These are phyloP conservation scores for Eurystomus glaucurus DNA, from an alignment of 2,797 vertebrate genomes.

Conservation along the genomic window DNA sequence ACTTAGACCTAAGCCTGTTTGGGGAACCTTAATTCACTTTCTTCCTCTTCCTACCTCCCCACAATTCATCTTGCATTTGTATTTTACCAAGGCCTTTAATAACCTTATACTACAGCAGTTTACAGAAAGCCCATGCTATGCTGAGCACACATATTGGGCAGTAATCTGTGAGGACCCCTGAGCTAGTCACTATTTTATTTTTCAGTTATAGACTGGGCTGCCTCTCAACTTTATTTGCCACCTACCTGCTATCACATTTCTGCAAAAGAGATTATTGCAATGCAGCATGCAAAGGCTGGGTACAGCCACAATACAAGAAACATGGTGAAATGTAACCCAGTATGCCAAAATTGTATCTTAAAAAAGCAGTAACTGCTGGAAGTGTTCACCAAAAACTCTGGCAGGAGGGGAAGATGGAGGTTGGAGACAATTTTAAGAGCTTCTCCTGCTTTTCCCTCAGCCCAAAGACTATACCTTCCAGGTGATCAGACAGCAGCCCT, in stretches of 20 bases:
- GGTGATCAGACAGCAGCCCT: not conserved
- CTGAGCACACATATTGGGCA: not conserved
- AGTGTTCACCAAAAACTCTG: not conserved
- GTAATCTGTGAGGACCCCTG: not conserved
- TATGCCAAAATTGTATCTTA: not conserved
- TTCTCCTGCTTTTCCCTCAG: not conserved
- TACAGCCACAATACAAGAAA: not conserved
- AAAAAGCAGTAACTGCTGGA: not conserved
- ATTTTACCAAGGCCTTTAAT: slow-evolving; percentile 13
- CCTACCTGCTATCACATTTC: not conserved
- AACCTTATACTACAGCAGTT: not conserved
- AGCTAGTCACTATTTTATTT: not conserved
- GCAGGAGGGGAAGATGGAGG: not conserved
- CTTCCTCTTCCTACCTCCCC: not conserved
- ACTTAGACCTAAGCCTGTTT: slow-evolving; percentile 20
- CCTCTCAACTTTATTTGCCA: not conserved
- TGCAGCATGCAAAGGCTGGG: not conserved
- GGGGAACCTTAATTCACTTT: slow-evolving; percentile 25
- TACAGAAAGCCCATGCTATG: not conserved
- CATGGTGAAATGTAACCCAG: not conserved
- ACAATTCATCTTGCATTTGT: not conserved
- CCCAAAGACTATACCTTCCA: not conserved
- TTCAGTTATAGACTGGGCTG: not conserved
- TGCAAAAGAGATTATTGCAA: not conserved
- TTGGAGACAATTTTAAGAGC: not conserved